Conservation (phyloP, 1,140 invertebrate species). For the Drosophila melanogaster region DNA sequence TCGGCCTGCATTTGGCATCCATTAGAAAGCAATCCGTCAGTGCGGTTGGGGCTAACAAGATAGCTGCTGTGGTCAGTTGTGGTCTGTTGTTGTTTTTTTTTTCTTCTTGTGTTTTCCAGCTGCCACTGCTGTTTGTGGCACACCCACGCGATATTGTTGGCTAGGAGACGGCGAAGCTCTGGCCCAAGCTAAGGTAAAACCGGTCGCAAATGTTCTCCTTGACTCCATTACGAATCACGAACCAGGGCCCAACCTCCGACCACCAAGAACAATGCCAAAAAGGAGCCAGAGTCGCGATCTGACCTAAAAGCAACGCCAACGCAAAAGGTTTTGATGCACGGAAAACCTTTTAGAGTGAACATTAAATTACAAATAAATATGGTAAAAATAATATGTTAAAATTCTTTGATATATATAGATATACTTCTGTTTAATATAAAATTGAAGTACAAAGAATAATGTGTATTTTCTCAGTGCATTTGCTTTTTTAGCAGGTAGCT, state of each 20-base stretch:
- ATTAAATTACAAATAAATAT: background rate
- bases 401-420: background rate
- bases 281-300: conserved; percentile 55
- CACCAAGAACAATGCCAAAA: conserved; percentile 76
- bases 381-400: background rate
- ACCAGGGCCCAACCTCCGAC: conserved; percentile 54
- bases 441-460: no score
- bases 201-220: conserved; percentile 74
- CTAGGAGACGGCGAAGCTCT: conserved; percentile 30
- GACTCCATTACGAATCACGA: conserved; percentile 81
- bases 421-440: no score
- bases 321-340: conserved; percentile 18
- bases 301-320: conserved; percentile 74
- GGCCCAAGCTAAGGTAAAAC: conserved; percentile 42
- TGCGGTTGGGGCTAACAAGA: conserved; percentile 72
- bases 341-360: no score
- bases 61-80: conserved; percentile 45
- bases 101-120: background rate
- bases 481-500: conserved; percentile 25
- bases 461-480: conserved; percentile 1
- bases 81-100: no score
- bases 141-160: conserved; percentile 46
- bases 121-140: conserved; percentile 47
- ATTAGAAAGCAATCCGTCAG: conserved; percentile 82
- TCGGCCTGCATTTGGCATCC: conserved; percentile 65